phyloP scores from a whole-genome alignment of 1,140 invertebrate species.

The Drosophila ohnishii region DNA sequence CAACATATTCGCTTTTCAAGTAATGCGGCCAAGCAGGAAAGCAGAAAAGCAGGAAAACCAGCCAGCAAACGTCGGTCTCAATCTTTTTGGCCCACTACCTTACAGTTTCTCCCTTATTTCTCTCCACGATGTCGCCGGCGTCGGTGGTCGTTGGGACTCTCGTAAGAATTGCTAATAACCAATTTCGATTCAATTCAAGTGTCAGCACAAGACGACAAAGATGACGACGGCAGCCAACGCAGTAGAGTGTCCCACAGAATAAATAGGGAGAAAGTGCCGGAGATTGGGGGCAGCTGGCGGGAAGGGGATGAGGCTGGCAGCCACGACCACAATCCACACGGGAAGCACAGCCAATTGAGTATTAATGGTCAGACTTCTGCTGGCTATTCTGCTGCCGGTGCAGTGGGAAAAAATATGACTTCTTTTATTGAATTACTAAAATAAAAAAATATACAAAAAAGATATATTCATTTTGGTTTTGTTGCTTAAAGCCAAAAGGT shows the following conservation, averaged over 20 bases:
- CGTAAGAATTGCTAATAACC: constrained; percentile 80
- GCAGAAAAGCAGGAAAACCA: constrained; percentile 15
- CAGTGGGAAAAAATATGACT: constrained; percentile 11
- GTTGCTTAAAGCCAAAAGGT: no score
- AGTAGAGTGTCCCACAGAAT: constrained; percentile 30
- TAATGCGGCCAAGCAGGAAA: constrained; percentile 38
- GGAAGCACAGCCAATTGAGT: constrained; percentile 81
- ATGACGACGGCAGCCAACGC: constrained; percentile 51
- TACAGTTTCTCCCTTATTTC: constrained; percentile 8
- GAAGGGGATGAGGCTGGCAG: not conserved
- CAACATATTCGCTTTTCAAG: constrained; percentile 71
- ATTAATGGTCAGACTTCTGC: constrained; percentile 77
- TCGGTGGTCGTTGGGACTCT: constrained; percentile 48
- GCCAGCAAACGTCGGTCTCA: constrained; percentile 12
- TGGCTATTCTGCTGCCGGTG: constrained; percentile 32
- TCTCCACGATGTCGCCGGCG: constrained; percentile 11
- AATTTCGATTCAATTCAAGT: constrained; percentile 82
- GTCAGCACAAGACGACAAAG: constrained; percentile 77
- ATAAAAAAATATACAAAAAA: no score
- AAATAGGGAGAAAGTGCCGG: constrained; percentile 6
- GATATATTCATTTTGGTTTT: no score
- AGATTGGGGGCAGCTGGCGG: constrained; percentile 9
- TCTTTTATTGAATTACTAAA: no score
- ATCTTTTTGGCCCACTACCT: constrained; percentile 15
- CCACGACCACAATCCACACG: constrained; percentile 73